A percentile compares a stretch with the other conserved stretches of the same genome.
These are phyloP conservation scores for Litocranius walleri DNA, from an alignment of 2,113 vertebrate species.

Conservation along the genomic window DNA sequence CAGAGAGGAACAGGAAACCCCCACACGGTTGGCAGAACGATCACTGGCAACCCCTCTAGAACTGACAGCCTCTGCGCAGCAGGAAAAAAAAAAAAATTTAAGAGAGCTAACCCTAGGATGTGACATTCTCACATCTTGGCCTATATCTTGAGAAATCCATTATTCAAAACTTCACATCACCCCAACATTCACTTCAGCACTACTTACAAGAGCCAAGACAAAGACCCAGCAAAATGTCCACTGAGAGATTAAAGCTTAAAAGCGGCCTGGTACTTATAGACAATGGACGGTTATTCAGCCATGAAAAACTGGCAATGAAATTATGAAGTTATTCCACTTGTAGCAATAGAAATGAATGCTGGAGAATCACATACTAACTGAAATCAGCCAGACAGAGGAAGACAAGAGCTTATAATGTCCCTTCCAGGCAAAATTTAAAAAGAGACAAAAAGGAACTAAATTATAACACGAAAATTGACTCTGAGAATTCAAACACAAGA, in stretches of 20 bases:
- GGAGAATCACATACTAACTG: not conserved
- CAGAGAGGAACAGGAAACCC: not conserved
- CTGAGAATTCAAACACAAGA: not conserved
- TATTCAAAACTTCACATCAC: not conserved
- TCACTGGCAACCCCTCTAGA: not conserved
- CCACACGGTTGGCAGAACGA: rapidly evolving
- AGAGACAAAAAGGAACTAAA: not conserved
- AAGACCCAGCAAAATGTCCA: not conserved
- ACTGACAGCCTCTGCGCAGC: not conserved
- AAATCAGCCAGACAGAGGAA: not conserved
- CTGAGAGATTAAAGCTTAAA: not conserved
- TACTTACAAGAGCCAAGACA: not conserved
- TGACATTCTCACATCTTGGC: not conserved
- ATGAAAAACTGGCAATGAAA: not conserved
- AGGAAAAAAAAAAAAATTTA: not conserved
- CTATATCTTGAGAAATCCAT: not conserved
- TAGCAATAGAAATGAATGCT: not conserved
- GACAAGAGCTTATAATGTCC: not conserved
- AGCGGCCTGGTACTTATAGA: not conserved
- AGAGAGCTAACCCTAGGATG: not conserved
- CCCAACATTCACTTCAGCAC: not conserved
- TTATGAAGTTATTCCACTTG: not conserved
- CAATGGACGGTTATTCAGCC: not conserved
- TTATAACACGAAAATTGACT: not conserved
- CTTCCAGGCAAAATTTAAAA: not conserved